phyloP scores from a whole-genome alignment of 1,140 invertebrate genomes.

The Drosophila rufa region DNA sequence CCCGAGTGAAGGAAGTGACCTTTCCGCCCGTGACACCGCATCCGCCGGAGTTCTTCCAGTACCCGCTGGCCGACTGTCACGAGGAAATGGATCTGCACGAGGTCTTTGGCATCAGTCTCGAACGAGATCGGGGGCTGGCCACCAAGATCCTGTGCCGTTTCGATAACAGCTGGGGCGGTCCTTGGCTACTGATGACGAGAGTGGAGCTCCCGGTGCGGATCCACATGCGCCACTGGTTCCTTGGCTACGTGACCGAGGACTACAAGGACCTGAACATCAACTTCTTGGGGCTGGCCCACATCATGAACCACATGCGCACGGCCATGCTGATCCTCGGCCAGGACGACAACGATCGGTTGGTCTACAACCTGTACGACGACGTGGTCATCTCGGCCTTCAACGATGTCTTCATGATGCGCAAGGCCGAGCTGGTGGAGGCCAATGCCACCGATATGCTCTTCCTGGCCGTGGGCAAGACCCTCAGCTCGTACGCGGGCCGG shows the following conservation, averaged over 20 bases:
- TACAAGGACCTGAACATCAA: conserved; percentile 67
- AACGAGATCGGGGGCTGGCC: conserved; percentile 48
- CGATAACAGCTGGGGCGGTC: conserved; percentile 54
- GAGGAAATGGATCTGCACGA: conserved; percentile 67
- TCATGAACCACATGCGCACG: conserved; percentile 63
- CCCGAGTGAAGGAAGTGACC: not conserved
- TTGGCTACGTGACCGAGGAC: conserved; percentile 62
- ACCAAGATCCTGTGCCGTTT: conserved; percentile 53
- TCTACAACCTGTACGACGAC: conserved; percentile 68
- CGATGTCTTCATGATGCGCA: conserved; percentile 67
- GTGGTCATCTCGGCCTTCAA: conserved; percentile 67
- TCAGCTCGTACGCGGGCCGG: conserved; percentile 32
- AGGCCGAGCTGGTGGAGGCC: conserved; percentile 56
- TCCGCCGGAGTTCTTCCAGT: conserved; percentile 43
- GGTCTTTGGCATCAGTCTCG: conserved; percentile 49
- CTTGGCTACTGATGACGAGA: conserved; percentile 69
- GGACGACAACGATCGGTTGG: conserved; percentile 45
- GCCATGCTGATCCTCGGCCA: conserved; percentile 67
- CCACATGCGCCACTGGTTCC: conserved; percentile 62
- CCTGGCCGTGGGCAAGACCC: conserved; percentile 48
- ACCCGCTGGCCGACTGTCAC: conserved; percentile 47
- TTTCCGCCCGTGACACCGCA: conserved; percentile 32
- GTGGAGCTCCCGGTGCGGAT: conserved; percentile 55
- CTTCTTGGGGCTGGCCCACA: conserved; percentile 51
- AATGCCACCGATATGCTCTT: conserved; percentile 66